A percentile compares a stretch with the other conserved stretches of the same genome.
Conservation (phyloP, 2,888 invertebrate genomes). For the Petrolisthes manimaculis region DNA sequence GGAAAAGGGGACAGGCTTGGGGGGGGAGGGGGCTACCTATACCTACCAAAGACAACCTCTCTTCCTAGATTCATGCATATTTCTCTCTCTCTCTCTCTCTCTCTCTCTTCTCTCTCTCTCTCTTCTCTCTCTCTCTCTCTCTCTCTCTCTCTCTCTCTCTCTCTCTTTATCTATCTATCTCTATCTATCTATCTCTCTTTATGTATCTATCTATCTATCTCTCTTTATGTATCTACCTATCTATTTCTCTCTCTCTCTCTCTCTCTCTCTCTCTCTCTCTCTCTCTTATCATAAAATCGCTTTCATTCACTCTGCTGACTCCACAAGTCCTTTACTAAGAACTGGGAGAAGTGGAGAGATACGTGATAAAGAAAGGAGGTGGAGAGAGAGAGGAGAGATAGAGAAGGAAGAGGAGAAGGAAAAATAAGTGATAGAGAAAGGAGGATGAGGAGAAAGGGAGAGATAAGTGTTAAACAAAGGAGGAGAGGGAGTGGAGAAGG, state of each 20-base stretch:
- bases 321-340: neutral
- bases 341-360: neutral
- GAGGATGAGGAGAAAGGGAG: neutral
- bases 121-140: neutral
- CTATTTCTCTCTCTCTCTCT: neutral
- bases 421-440: neutral
- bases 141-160: neutral
- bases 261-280: slow-evolving; percentile 20
- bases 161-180: neutral
- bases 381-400: neutral
- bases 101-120: neutral
- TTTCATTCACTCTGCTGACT: neutral
- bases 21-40: neutral
- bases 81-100: neutral
- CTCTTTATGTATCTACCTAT: neutral
- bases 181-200: neutral
- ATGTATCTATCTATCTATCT: neutral
- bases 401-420: neutral
- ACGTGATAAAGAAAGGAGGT: neutral
- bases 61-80: neutral
- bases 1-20: neutral
- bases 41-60: neutral
- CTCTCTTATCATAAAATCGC: neutral
- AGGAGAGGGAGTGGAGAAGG: neutral
- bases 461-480: neutral